Base-by-base conservation (phyloP, 1,140 invertebrate genomes). In the Bombus waltoni region DNA sequence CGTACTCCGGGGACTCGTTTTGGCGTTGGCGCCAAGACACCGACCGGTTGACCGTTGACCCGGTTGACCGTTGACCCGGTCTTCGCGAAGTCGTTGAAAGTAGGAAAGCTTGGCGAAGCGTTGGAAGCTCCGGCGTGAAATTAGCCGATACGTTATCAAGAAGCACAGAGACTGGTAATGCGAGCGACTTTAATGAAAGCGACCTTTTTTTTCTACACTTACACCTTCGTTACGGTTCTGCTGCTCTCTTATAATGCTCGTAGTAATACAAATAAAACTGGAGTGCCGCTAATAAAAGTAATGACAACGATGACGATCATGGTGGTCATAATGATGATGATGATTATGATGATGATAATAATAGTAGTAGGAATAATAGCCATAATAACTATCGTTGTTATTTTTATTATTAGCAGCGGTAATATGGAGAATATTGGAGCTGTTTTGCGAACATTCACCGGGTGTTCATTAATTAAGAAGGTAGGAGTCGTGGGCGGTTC, bases 401-500 rank as follows among this genome's bases (percentile, higher is more conserved):
- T 88, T 88, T 68, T 89, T 78, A 88, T 89, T 88, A 85, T 88
- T 78, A 79, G 22, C 35, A 32, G 76, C 3, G 4, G 76, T 81
- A 89, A 86, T 83, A 84, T 76, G 59, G 38, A 47, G 40, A 47
- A 80, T 42, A 68, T 72, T 59, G 35, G 22, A 53, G 74, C 40
- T 15, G 28, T n/a, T 38, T 68, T 62, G 44, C 73, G 81, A 47
- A 77, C 70, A 80, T 90, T 89, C 89, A 80, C 92, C 91, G 90
- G 86, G 84, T 92, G 90, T 93, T 93, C 91, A 91, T 93, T 94
- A 94, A 94, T 94, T 94, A 94, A 94, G 93, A 92, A 93, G 89
- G 87, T 79, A 90, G 87, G 88, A 88, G 92, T 78, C 68, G 76
- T 59, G 68, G 66, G 10, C 32, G 74, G 77, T 66, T 35, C 73